A percentile compares a stretch with the other conserved stretches of the same genome.
Evolutionary conservation across 1,140 invertebrate genomes (phyloP).

Genomic region (Holotrichia oblita): DNA sequence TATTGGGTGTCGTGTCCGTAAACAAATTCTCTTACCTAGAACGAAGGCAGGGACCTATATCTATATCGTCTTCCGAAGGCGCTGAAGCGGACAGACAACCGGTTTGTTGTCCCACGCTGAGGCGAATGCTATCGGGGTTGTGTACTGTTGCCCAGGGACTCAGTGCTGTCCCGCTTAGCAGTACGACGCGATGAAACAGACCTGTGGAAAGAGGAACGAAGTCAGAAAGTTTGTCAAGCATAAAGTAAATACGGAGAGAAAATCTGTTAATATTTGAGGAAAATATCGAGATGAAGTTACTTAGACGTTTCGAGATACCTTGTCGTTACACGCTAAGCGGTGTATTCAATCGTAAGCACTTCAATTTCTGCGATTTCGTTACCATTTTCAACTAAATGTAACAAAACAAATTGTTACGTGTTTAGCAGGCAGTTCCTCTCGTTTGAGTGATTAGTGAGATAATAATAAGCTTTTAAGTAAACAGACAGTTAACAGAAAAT

Average conservation of each 20-base stretch:
- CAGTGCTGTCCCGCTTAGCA: constrained; percentile 88
- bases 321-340: too few species aligned
- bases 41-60: constrained; percentile 65
- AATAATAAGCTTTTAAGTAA: too few species aligned
- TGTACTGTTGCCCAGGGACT: constrained; percentile 83
- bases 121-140: constrained; percentile 75
- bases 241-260: constrained; percentile 1
- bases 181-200: constrained; percentile 84
- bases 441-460: too few species aligned
- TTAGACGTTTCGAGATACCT: not conserved
- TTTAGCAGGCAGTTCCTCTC: too few species aligned
- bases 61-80: constrained; percentile 58
- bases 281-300: not conserved
- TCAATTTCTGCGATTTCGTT: too few species aligned
- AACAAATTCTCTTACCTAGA: constrained; percentile 54
- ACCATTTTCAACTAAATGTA: too few species aligned
- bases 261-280: not conserved
- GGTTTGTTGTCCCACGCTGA: constrained; percentile 76
- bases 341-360: too few species aligned
- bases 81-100: constrained; percentile 63
- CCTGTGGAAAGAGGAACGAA: constrained; percentile 65
- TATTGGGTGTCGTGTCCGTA: constrained; percentile 28
- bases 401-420: too few species aligned
- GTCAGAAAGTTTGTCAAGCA: constrained; percentile 22
- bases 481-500: too few species aligned